Percentiles rank a stretch among this genome's conserved stretches.
These are phyloP conservation scores for Triops cancriformis DNA, from an alignment of 1,140 invertebrate species.

Conservation along the genomic window DNA sequence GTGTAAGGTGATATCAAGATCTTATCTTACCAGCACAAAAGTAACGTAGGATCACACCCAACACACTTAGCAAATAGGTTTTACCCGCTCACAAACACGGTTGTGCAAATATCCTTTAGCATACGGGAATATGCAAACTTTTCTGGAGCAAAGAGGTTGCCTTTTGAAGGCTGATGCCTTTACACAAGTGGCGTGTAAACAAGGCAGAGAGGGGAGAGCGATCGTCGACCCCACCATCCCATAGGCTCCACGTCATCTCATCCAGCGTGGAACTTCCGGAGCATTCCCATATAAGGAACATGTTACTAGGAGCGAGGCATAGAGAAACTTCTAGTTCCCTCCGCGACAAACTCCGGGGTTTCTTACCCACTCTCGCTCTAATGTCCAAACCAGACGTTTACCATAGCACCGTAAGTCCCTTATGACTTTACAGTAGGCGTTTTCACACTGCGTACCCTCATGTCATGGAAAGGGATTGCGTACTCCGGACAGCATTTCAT, in stretches of 20 bases:
- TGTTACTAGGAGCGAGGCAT: background rate
- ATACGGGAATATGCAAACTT: background rate
- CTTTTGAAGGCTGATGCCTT: background rate
- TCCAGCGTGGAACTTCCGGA: conserved; percentile 12
- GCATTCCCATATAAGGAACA: background rate
- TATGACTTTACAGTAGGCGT: too few relatives aligned
- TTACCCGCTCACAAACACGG: background rate
- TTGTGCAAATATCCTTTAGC: background rate
- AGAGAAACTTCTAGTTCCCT: background rate
- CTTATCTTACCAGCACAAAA: too few relatives aligned
- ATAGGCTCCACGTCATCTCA: background rate
- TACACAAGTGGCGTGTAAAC: background rate
- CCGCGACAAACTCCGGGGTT: background rate
- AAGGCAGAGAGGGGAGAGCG: background rate
- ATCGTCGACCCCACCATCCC: background rate
- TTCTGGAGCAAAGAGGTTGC: background rate
- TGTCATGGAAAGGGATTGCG: too few relatives aligned
- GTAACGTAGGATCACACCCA: too few relatives aligned
- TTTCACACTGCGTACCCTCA: too few relatives aligned
- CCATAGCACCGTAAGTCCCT: too few relatives aligned
- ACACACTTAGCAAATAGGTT: too few relatives aligned
- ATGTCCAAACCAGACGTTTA: background rate
- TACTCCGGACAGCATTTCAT: too few relatives aligned
- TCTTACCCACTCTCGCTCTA: background rate
- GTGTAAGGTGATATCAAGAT: too few relatives aligned